phyloP scores from a whole-genome alignment of 2,113 vertebrate genomes.

The Heterochromis multidens region DNA sequence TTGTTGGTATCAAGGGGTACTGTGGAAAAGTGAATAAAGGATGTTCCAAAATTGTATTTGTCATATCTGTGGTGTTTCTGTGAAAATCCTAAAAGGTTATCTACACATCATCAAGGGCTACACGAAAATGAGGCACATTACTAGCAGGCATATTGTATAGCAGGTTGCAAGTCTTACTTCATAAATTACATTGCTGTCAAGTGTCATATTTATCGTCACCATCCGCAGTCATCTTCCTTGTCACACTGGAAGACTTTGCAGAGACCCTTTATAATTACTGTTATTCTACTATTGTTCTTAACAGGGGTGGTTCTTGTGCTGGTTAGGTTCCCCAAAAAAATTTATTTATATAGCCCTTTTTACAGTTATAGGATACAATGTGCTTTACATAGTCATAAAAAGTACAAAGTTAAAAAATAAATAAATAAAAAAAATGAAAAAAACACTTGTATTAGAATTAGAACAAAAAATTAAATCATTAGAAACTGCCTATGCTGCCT shows the following conservation, averaged over 20 bases:
- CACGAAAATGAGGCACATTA: background rate
- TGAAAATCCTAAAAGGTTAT: background rate
- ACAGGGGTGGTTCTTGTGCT: background rate
- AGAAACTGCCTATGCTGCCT: too few species aligned
- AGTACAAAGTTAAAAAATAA: background rate
- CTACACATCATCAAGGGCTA: background rate
- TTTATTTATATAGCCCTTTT: background rate
- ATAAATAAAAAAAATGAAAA: too few species aligned
- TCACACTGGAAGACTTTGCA: background rate
- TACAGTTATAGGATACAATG: too few species aligned
- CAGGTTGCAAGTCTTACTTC: background rate
- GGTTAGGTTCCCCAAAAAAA: too few species aligned
- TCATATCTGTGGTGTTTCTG: background rate
- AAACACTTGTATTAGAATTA: too few species aligned
- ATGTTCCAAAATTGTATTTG: background rate
- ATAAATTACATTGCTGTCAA: background rate
- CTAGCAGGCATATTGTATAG: background rate
- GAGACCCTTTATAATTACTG: background rate
- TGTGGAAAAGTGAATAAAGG: too few species aligned
- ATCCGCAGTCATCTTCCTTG: background rate
- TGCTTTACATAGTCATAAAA: too few species aligned
- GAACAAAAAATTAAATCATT: too few species aligned
- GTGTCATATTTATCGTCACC: background rate
- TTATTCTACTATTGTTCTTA: background rate
- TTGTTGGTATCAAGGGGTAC: too few species aligned